phyloP scores from a whole-genome alignment of 2,797 vertebrate species.

The Onychomys arenicola region DNA sequence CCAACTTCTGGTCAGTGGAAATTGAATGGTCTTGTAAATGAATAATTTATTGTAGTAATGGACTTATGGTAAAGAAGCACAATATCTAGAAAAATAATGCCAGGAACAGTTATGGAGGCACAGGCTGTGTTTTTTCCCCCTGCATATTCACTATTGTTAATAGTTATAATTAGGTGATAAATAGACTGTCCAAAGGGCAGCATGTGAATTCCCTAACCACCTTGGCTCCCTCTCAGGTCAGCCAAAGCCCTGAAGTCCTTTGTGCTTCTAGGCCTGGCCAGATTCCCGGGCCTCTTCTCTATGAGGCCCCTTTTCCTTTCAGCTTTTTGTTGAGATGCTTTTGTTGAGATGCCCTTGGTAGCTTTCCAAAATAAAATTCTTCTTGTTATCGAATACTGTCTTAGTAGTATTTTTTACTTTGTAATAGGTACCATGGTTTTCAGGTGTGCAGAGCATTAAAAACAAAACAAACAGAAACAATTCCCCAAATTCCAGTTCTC shows the following conservation, averaged over 20 bases:
- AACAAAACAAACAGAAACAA: not conserved
- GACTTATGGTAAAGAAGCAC: conserved; percentile 37
- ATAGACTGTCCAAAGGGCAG: not conserved
- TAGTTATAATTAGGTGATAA: not conserved
- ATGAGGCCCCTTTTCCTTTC: not conserved
- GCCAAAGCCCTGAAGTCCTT: not conserved
- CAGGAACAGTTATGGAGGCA: conserved; percentile 5
- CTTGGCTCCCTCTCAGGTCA: not conserved
- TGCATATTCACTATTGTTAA: conserved; percentile 21
- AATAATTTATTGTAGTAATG: conserved; percentile 63
- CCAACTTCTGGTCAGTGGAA: conserved; percentile 55
- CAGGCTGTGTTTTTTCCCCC: conserved; percentile 13
- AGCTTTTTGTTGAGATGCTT: conserved; percentile 34
- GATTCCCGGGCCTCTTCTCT: not conserved
- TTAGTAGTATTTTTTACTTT: not conserved
- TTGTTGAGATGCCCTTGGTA: not conserved
- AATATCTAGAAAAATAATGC: conserved; percentile 12
- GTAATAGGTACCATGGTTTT: not conserved
- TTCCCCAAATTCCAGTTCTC: not conserved
- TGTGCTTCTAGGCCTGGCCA: not conserved
- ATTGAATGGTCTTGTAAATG: conserved; percentile 45
- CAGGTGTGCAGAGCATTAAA: not conserved
- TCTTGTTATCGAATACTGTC: not conserved
- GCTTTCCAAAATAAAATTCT: not conserved
- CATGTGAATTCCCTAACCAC: not conserved